Evolutionary conservation across 2,797 vertebrate genomes (phyloP), one percentile per base, ranked within the genome.

Genomic region (Mus minutoides): DNA sequence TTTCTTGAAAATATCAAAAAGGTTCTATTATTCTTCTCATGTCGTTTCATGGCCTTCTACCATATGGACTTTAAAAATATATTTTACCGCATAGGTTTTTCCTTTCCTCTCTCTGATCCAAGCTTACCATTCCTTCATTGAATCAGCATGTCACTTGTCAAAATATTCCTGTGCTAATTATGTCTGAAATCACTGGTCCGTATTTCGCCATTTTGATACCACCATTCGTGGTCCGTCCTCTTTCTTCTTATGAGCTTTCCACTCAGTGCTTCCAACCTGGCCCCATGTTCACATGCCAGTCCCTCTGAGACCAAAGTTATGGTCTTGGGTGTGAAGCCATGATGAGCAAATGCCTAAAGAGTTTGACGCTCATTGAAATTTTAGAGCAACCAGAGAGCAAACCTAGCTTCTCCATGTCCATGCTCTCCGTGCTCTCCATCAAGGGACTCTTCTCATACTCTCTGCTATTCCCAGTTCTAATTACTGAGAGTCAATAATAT

Each of bases 351-450:
- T 1, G 37, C 58, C 52, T 8, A 64, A 67, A 80, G 22, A 54
- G 89, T 85, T 5, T 64, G 80, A 40, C 8, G 56, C 24, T 54
- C 9, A 43, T 94, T 71, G 46, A 40, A 80, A 34, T 43, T 73
- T 91, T 49, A 69, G 93, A 93, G 56, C 86, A 54, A 29, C 26
- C 49, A 58, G 85, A 62, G 64, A 77, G 46, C 80, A 80, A 93
- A 54, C 52, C 2, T 0, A 34, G 37, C 62, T 75, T 85, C 93
- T 73, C 26, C 46, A 8, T 0, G 3, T 4, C 6, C 0, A 2
- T 37, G 2, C 11, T 49, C 19, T 4, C 6, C 0, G 2, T 37
- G 2, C 11, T 49, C 19, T 1, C 14, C 52, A n/a, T 82, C 73
- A 6, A 0, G 0, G 1, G 24, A 40, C 40, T 49, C 34, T 94